Base-by-base conservation (phyloP, 2,797 vertebrate species). In the Luscinia megarhynchos region DNA sequence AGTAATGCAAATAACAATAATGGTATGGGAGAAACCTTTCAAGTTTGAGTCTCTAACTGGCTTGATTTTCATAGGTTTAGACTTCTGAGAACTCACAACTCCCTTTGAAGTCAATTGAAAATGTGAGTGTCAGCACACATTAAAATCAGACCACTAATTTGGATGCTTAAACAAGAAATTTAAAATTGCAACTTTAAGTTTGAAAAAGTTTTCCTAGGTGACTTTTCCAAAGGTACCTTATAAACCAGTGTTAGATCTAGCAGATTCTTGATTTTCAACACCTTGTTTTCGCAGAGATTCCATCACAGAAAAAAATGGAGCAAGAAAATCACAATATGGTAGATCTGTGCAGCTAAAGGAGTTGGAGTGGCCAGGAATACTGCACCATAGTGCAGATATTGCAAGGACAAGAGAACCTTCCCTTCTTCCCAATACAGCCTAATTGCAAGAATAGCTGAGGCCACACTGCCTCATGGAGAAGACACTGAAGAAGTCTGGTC, bases 31-130 rank as follows among this genome's bases (percentile, higher is more conserved):
- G 72, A 92, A 92, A 93, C 94, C 92, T 97, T 96, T 97, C 84
- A 97, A 96, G 90, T 96, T 92, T 92, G 78, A 89, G 38, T 90
- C 78, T 94, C 84, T 95, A 90, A 93, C 84, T 94, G 88, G 27
- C 93, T 92, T 97, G 92, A 95, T 96, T 97, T 95, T 96, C 94
- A 95, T 96, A 95, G 84, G 90, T 96, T 96, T 96, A 90, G 95
- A 96, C 96, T 97, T 97, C 94, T 96, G 96, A 97, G 95, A 14
- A 1, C 84, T 94, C 78, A 81, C 58, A 95, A 80, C 54, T 96
- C 41, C 61, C 90, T 94, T 96, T 96, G 94, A 97, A 92, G 94
- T 95, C 24, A 3, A 91, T 59, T 94, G 92, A 95, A 95, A 92
- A 93, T 89, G 89, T 96, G 88, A 94, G 40, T 96, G 92, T 95